Evolutionary conservation across 2,797 vertebrate species (phyloP).

Genomic region (Tragelaphus eurycerus): DNA sequence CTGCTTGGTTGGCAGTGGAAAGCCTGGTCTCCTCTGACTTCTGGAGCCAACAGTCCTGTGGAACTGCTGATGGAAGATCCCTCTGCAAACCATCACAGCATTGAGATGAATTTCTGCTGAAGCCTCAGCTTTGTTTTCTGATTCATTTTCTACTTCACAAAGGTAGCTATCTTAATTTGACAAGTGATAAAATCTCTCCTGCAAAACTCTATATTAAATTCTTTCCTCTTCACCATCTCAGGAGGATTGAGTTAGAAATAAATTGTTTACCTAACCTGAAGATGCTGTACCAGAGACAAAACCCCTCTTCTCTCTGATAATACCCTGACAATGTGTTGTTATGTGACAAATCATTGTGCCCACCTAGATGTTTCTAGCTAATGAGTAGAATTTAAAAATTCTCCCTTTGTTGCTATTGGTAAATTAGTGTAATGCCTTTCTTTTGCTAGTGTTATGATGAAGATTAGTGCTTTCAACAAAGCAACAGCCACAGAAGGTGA

Average conservation of each 20-base stretch:
- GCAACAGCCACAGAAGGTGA: conserved; percentile 51
- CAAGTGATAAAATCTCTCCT: conserved; percentile 69
- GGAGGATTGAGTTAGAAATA: conserved; percentile 56
- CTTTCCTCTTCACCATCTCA: conserved; percentile 40
- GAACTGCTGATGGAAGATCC: not conserved
- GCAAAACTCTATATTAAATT: conserved; percentile 68
- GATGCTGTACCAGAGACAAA: conserved; percentile 49
- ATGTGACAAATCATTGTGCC: conserved; percentile 57
- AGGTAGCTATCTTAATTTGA: conserved; percentile 70
- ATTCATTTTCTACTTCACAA: conserved; percentile 50
- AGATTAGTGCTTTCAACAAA: conserved; percentile 67
- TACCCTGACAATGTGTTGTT: conserved; percentile 40
- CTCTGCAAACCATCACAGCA: not conserved
- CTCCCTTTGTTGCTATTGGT: conserved; percentile 62
- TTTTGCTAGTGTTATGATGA: conserved; percentile 65
- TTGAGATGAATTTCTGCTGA: not conserved
- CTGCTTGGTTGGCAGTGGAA: not conserved
- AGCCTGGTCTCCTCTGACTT: not conserved
- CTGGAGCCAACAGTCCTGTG: not conserved
- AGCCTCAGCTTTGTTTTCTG: conserved; percentile 41
- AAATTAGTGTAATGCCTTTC: conserved; percentile 78
- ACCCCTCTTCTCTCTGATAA: not conserved
- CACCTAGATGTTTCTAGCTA: conserved; percentile 54
- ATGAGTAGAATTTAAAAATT: conserved; percentile 60
- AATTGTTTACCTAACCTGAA: conserved; percentile 66